phyloP scores from a whole-genome alignment of 2,888 invertebrate species.

The Harpalus rubripes region DNA sequence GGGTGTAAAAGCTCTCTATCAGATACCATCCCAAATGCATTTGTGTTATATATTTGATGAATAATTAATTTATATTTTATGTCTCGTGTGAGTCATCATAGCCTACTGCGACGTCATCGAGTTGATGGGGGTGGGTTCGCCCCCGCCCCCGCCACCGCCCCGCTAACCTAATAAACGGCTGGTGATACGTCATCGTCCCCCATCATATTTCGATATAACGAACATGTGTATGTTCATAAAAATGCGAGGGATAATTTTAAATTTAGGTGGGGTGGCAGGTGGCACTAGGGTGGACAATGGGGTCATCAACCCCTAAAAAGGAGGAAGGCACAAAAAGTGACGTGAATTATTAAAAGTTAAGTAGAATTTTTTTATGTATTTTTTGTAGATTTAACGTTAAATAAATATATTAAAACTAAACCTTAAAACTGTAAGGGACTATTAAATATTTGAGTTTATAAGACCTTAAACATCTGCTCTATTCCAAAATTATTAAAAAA shows the following conservation, averaged over 20 bases:
- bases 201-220: conserved; percentile 46
- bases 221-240: conserved; percentile 38
- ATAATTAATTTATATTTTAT: neutral
- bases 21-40: neutral
- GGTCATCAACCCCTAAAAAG: conserved; percentile 27
- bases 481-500: no score
- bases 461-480: no score
- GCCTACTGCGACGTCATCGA: neutral
- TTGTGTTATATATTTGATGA: conserved; percentile 11
- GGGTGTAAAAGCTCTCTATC: no score
- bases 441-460: no score
- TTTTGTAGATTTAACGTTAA: no score
- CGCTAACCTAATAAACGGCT: conserved; percentile 53
- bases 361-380: neutral
- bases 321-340: no score
- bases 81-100: neutral
- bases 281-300: conserved; percentile 21
- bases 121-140: neutral
- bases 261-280: conserved; percentile 45
- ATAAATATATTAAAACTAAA: no score
- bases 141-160: neutral
- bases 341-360: neutral
- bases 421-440: no score
- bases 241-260: conserved; percentile 58
- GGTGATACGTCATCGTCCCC: conserved; percentile 38